Percentiles rank a stretch among this genome's conserved stretches.
Evolutionary conservation across 1,140 invertebrate genomes (phyloP).

Genomic region (Aphaenogaster floridana): DNA sequence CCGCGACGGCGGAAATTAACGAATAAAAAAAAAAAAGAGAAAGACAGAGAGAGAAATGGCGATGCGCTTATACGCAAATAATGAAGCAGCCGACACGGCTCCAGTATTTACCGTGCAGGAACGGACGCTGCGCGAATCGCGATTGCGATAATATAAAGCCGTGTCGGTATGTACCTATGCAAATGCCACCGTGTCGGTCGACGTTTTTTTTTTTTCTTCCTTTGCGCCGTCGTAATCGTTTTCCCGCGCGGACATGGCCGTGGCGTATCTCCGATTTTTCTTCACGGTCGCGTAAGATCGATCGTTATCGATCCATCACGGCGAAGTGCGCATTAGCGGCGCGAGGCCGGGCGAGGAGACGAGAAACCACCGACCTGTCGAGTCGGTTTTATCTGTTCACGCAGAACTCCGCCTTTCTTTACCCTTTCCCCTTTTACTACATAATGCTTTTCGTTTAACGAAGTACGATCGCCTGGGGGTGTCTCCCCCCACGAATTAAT

Average conservation of each 20-base stretch:
- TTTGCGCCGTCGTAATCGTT: not conserved
- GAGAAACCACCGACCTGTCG: not conserved
- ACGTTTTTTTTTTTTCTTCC: not conserved
- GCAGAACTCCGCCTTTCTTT: not conserved
- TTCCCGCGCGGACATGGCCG: not conserved
- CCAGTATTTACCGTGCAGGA: conserved; percentile 4
- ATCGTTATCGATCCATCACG: conserved; percentile 45
- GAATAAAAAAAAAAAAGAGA: not conserved
- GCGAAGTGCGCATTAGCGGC: not conserved
- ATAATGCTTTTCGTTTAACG: conserved; percentile 63
- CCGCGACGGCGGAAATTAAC: conserved; percentile 38
- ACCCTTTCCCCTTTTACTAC: conserved; percentile 3
- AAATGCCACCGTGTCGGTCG: conserved; percentile 21
- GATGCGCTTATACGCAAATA: conserved; percentile 50
- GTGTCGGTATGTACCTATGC: conserved; percentile 29
- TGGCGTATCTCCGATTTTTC: conserved; percentile 10
- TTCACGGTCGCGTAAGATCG: not conserved
- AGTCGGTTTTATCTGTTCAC: conserved; percentile 26
- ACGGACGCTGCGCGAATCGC: conserved; percentile 22
- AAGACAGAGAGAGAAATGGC: conserved; percentile 1
- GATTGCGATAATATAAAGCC: conserved; percentile 30
- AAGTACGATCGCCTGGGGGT: conserved; percentile 53
- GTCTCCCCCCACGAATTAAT: conserved; percentile 53
- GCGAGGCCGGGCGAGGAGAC: not conserved
- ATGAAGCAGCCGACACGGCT: conserved; percentile 30